Evolutionary conservation across 2,797 vertebrate genomes (phyloP).

Genomic region (Ctenopoma kingsleyae): DNA sequence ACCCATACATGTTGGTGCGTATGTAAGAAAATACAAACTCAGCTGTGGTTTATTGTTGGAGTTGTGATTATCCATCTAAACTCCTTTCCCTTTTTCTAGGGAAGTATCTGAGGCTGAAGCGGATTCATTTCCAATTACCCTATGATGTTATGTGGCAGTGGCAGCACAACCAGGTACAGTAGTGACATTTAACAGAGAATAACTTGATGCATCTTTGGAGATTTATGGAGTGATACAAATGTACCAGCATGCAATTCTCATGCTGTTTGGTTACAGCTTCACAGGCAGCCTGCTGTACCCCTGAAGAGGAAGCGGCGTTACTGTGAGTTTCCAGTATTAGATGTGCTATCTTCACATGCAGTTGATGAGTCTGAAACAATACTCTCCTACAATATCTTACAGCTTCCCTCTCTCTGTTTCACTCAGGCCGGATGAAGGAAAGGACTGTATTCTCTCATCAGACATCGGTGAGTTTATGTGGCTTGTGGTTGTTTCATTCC

Average conservation of each 20-base stretch:
- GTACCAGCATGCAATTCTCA: conserved; percentile 16
- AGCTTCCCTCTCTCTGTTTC: conserved; percentile 20
- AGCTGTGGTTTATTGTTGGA: not conserved
- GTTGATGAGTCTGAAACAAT: conserved; percentile 19
- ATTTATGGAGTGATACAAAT: not conserved
- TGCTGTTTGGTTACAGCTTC: conserved; percentile 71
- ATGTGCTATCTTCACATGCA: conserved; percentile 23
- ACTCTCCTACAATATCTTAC: not conserved
- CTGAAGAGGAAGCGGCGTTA: conserved; percentile 82
- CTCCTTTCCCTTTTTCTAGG: conserved; percentile 78
- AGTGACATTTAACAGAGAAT: conserved; percentile 10
- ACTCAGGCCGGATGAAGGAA: conserved; percentile 90
- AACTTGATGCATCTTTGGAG: not conserved
- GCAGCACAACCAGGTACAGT: conserved; percentile 96
- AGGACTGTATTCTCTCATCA: conserved; percentile 85
- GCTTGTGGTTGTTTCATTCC: conserved; percentile 8
- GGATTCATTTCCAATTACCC: conserved; percentile 97
- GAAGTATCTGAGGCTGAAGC: conserved; percentile 96
- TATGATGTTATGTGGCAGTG: conserved; percentile 98
- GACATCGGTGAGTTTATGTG: conserved; percentile 56
- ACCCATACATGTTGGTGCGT: conserved; percentile 96
- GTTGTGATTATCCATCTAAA: conserved; percentile 7
- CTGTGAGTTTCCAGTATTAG: conserved; percentile 71
- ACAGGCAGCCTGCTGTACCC: conserved; percentile 79
- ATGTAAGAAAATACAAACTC: conserved; percentile 43